Percentiles rank a stretch among this genome's conserved stretches.
phyloP scores from a whole-genome alignment of 2,888 invertebrate species.

The Itoplectis maculator region DNA sequence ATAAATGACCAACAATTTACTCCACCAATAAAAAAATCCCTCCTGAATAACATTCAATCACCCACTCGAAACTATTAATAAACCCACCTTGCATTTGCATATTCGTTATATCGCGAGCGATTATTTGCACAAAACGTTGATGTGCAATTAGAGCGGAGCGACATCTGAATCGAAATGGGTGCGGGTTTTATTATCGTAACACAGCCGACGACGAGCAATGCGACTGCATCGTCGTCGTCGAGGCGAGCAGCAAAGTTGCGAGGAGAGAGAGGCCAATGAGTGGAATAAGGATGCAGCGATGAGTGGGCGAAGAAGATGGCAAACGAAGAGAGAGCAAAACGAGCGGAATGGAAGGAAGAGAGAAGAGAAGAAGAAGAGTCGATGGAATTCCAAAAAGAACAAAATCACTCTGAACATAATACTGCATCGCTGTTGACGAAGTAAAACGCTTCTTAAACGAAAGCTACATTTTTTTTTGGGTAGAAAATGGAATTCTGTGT shows the following conservation, averaged over 20 bases:
- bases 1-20: conserved; percentile 31
- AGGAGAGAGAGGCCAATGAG: conserved; percentile 5
- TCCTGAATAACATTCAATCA: conserved; percentile 44
- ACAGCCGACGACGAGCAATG: conserved; percentile 3
- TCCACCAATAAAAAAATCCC: conserved; percentile 7
- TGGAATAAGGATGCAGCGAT: conserved; percentile 18
- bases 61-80: conserved; percentile 28
- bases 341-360: conserved; percentile 37
- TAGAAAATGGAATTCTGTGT: too few species aligned
- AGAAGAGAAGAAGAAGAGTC: conserved; percentile 68
- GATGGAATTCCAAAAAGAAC: conserved; percentile 78
- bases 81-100: conserved; percentile 36
- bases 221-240: too few species aligned
- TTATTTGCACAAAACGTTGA: conserved; percentile 25
- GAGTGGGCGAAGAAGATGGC: conserved; percentile 56
- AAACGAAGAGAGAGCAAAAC: conserved; percentile 46
- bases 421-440: conserved; percentile 72
- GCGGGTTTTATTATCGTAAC: conserved; percentile 38
- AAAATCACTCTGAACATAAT: conserved; percentile 72
- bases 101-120: conserved; percentile 30
- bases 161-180: conserved; percentile 50
- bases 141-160: conserved; percentile 59
- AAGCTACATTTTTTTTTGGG: too few species aligned
- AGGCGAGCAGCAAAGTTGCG: conserved; percentile 19
- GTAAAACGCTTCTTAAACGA: conserved; percentile 65